Conservation (phyloP, 2,888 invertebrate species). For the Tetragonula carbonaria region DNA sequence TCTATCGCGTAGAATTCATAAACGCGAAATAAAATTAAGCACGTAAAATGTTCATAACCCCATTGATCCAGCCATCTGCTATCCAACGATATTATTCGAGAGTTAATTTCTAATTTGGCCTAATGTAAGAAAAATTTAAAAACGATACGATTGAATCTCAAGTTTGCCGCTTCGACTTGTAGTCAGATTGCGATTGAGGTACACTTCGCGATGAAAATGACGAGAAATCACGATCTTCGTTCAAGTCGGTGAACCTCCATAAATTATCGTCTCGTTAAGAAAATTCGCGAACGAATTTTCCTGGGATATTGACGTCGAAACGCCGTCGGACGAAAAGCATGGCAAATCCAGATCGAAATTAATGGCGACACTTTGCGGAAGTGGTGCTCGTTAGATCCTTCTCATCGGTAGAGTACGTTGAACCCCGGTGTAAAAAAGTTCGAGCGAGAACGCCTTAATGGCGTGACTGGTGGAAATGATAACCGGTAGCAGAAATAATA, state of each 20-base stretch:
- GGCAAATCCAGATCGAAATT: background rate
- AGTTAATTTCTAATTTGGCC: no score
- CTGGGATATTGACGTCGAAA: background rate
- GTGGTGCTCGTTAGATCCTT: background rate
- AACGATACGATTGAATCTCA: background rate
- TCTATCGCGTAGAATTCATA: no score
- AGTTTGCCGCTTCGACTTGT: background rate
- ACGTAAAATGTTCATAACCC: no score
- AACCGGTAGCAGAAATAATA: slow-evolving; percentile 12
- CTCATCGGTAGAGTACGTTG: background rate
- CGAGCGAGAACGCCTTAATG: background rate
- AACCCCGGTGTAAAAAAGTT: background rate
- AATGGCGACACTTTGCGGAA: slow-evolving; percentile 9
- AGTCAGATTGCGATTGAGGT: background rate
- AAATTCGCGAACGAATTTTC: no score
- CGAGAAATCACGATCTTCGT: background rate
- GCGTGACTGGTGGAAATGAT: slow-evolving; percentile 15
- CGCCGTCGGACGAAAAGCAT: background rate
- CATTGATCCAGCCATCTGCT: no score
- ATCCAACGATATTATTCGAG: no score
- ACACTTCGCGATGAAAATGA: background rate
- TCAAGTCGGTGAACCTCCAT: background rate
- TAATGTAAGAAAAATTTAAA: background rate
- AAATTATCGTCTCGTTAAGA: background rate
- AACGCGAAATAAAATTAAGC: no score